Evolutionary conservation across 2,113 vertebrate species (phyloP), one percentile per base, ranked within the genome.

Genomic region (Terrapene triunguis): DNA sequence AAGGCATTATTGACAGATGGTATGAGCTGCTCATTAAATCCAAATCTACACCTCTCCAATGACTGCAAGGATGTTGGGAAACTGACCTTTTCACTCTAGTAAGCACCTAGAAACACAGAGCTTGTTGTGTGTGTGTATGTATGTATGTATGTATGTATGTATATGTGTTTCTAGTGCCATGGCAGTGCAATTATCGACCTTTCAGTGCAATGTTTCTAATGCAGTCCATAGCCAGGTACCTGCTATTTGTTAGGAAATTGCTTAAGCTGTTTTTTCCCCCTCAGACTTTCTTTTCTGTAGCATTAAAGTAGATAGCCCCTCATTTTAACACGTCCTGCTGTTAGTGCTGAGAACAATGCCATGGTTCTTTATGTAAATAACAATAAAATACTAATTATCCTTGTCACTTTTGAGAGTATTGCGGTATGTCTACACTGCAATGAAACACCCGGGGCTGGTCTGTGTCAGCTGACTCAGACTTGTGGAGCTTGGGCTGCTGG

Each of bases 1-100:
- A 96, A 97, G 89, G 92, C 95, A 90, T 35, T 95, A 93, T 95
- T 97, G 98, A 98, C 98, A 98, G 97, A 98, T 98, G 97, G 96
- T 88, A 69, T 78, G 90, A 81, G 94, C 94, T 97, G 91, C 96
- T 98, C 95, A 97, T 98, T 98, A 98, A 98, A 95, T 97, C 93
- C 96, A 93, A 96, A 89, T 94, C 95, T 89, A 97, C 95, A 92
- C 93, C 87, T 94, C 94, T 97, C 95, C 82, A 54, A 96, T 93
- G 95, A 96, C 97, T 96, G 93, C 74, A 88, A 50, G 97, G 95
- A 96, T 96, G 89, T 94, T 97, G 91, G 95, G 94, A 98, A 97
- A 96, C 85, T 96, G 95, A 94, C 92, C 91, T 38, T 79, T 95
- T 96, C 95, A 86, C 94, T 95, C 97, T 92, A 95, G 88, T 81